These are phyloP conservation scores for Myotis planiceps DNA, from an alignment of 2,797 vertebrate genomes.

Conservation along the genomic window DNA sequence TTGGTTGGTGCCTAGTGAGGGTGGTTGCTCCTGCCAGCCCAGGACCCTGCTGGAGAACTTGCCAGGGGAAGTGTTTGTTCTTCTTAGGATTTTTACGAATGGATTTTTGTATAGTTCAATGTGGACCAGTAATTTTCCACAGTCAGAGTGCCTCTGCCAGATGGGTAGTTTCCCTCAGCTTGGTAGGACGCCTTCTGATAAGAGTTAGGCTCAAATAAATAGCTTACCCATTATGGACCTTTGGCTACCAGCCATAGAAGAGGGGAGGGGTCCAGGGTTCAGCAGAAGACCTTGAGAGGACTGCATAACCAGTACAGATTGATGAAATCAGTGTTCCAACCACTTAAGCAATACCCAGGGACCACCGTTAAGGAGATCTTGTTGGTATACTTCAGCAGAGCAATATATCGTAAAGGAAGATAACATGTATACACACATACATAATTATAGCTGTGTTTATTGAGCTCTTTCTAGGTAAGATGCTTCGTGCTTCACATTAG, in stretches of 20 bases:
- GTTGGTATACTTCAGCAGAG: neutral
- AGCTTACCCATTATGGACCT: neutral
- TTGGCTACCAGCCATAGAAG: neutral
- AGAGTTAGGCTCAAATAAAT: neutral
- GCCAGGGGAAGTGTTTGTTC: conserved; percentile 66
- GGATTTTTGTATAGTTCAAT: conserved; percentile 52
- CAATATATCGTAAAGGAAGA: neutral
- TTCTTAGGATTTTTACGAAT: conserved; percentile 61
- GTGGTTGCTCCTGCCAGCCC: conserved; percentile 46
- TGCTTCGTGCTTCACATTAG: neutral
- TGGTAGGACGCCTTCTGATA: conserved; percentile 17
- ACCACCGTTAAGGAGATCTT: neutral
- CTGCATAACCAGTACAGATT: neutral
- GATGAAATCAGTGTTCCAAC: neutral
- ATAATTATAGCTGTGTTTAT: neutral
- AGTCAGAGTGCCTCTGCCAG: conserved; percentile 8
- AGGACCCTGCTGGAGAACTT: conserved; percentile 53
- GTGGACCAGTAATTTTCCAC: conserved; percentile 71
- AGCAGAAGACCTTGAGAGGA: neutral
- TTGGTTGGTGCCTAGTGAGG: conserved; percentile 64
- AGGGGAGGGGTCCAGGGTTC: neutral
- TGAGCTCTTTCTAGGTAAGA: neutral
- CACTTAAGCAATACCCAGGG: neutral
- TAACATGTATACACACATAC: neutral
- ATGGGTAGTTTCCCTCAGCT: conserved; percentile 39